phyloP scores from a whole-genome alignment of 37 sponge, comb jelly and placozoan genomes.

The Ianthella basta region DNA sequence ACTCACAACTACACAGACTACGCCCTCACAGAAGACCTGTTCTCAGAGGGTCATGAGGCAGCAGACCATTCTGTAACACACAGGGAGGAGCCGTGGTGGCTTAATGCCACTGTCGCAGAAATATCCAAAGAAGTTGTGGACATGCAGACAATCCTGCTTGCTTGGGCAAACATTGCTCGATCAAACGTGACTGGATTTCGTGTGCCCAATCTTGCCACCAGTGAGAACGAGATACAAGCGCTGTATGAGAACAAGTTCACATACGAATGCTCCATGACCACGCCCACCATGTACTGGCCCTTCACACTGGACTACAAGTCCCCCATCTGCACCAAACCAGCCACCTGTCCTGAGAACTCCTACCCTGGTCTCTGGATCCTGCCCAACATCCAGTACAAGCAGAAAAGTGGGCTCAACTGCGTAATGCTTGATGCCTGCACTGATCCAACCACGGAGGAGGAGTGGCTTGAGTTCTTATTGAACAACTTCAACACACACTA shows the following conservation, averaged over 20 bases:
- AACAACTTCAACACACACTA: conserved; percentile 55
- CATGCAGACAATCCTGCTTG: conserved; percentile 34
- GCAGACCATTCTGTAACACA: conserved; percentile 58
- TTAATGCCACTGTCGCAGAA: conserved; percentile 41
- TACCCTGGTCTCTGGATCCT: conserved; percentile 60
- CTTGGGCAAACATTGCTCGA: conserved; percentile 44
- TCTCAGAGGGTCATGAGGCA: conserved; percentile 41
- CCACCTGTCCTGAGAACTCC: conserved; percentile 47
- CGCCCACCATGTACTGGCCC: conserved; percentile 47
- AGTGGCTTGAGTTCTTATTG: conserved; percentile 47
- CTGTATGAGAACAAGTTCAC: conserved; percentile 47
- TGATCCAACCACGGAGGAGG: not conserved
- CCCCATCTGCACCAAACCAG: conserved; percentile 41
- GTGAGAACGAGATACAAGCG: conserved; percentile 38
- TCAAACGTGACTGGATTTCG: conserved; percentile 40
- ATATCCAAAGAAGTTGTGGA: conserved; percentile 46
- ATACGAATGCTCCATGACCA: conserved; percentile 56
- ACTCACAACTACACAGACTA: conserved; percentile 57
- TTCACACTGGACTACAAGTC: conserved; percentile 72
- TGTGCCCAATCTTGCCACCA: conserved; percentile 32
- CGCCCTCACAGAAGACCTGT: conserved; percentile 55
- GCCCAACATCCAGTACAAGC: conserved; percentile 33
- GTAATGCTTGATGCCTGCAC: conserved; percentile 31
- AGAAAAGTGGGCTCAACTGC: conserved; percentile 29
- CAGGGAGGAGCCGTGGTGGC: conserved; percentile 43